Percentiles rank a stretch among this genome's conserved stretches.
These are phyloP conservation scores for Drosophila simulans DNA, from an alignment of 1,140 invertebrate genomes.

Conservation along the genomic window DNA sequence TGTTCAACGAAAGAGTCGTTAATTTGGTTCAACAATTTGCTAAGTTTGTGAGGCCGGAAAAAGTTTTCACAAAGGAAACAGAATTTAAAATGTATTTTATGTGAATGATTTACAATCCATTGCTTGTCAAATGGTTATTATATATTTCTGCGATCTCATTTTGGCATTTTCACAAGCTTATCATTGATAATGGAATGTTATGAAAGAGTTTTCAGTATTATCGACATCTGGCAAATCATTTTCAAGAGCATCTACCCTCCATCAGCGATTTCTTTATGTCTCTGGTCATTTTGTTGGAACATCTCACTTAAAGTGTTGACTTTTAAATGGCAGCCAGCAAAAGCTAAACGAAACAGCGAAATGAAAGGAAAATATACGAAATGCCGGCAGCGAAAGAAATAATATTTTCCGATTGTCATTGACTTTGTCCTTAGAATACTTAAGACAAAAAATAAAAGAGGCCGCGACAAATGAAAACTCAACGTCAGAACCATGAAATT, in stretches of 20 bases:
- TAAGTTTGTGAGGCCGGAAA: no score
- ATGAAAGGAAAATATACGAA: slow-evolving; percentile 8
- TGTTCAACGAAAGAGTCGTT: not conserved
- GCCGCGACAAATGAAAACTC: slow-evolving; percentile 2
- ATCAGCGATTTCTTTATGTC: not conserved
- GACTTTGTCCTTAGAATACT: slow-evolving; percentile 54
- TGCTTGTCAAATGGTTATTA: no score
- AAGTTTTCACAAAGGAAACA: no score
- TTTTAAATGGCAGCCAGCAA: slow-evolving; percentile 26
- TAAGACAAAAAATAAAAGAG: slow-evolving; percentile 7
- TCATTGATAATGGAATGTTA: not conserved
- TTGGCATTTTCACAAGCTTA: no score
- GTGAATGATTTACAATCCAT: no score
- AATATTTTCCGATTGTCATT: slow-evolving; percentile 48
- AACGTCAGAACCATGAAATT: slow-evolving; percentile 29
- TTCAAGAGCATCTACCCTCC: not conserved
- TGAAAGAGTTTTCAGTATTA: not conserved
- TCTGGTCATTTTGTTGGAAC: not conserved
- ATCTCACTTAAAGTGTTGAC: slow-evolving; percentile 27
- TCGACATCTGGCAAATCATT: slow-evolving; percentile 10
- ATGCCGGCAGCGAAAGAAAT: slow-evolving; percentile 4
- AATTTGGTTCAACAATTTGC: no score
- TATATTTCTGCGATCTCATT: no score
- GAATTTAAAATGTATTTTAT: no score
- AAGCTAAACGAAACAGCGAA: slow-evolving; percentile 10